phyloP scores from a whole-genome alignment of 2,113 vertebrate species.

The Lampris megalopsis region DNA sequence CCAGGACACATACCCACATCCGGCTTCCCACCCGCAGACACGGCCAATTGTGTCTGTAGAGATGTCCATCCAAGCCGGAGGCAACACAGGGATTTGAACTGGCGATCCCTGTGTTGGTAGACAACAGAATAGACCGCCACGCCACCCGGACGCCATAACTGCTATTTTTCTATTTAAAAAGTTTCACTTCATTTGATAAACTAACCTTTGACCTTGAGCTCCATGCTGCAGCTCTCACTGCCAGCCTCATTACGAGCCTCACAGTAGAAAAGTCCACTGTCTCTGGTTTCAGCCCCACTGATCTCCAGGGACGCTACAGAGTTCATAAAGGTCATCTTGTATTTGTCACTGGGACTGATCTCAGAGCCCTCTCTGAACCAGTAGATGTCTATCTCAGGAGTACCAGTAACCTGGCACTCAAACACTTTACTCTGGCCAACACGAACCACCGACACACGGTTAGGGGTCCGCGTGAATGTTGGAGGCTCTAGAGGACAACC shows the following conservation, averaged over 20 bases:
- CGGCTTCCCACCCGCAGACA: no score
- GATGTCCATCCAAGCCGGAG: no score
- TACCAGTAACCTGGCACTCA: slow-evolving; percentile 93
- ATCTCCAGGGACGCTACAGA: slow-evolving; percentile 90
- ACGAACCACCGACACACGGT: slow-evolving; percentile 88
- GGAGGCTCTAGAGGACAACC: slow-evolving; percentile 87
- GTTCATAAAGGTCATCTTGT: slow-evolving; percentile 86
- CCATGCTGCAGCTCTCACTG: slow-evolving; percentile 94
- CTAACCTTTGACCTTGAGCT: slow-evolving; percentile 97
- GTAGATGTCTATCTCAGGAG: slow-evolving; percentile 91
- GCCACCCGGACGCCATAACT: no score
- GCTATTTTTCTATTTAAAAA: neutral
- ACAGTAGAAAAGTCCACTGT: slow-evolving; percentile 93
- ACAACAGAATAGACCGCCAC: no score
- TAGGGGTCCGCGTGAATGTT: slow-evolving; percentile 91
- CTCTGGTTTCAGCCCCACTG: slow-evolving; percentile 82
- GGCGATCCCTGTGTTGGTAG: no score
- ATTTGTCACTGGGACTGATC: slow-evolving; percentile 84
- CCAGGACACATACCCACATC: no score
- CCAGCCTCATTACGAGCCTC: slow-evolving; percentile 97
- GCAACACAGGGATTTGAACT: no score
- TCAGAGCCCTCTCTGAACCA: slow-evolving; percentile 97
- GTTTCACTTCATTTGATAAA: slow-evolving; percentile 41
- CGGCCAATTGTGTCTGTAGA: no score
- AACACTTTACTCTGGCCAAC: slow-evolving; percentile 90